Evolutionary conservation across 2,888 invertebrate genomes (phyloP), one percentile per base, ranked within the genome.

Genomic region (Achlya flavicornis): DNA sequence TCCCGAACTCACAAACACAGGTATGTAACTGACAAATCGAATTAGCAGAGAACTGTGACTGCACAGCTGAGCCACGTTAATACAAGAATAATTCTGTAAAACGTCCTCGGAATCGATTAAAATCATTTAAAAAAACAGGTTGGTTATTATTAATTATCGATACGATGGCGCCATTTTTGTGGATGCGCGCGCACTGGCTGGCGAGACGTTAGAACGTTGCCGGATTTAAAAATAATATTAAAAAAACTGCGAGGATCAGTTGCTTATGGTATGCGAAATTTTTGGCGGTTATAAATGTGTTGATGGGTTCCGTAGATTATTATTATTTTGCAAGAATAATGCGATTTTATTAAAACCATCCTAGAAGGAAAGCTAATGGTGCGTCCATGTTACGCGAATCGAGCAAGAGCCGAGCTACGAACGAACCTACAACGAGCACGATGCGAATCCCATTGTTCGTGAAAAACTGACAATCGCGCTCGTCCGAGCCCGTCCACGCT

Each of bases 221-320:
- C 87, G 89, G 91, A 89, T 92, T 92, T 88, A 81, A 88, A 90
- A 88, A 85, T 81, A 87, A 87, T 75, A 74, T 74, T 72, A 88
- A 83, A 87, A 81, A 83, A 75, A 76, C 71, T 75, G 78, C 81
- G 83, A 81, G 78, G 82, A 82, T 81, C 81, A 79, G 76, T 79
- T 78, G 81, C 78, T 75, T 82, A 79, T 80, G 81, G 84, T 84
- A 84, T 85, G 83, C 72, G 72, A 79, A 77, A 80, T 78, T 81
- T 84, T 84, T 80, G 78, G 79, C 77, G 80, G 74, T 69, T 66
- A 43, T 35, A 67, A 68, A 75, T 65, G 63, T 61, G 59, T 33
- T 4, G 32, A 0, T 38, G 74, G 84, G 87, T 88, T 88, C 88
- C 70, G 86, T 80, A 81, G 62, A 58, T 63, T 60, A 33, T 59